Percentiles rank a stretch among this genome's conserved stretches.
These are phyloP conservation scores for Octodonta nipae DNA, from an alignment of 2,888 invertebrate genomes.

Conservation along the genomic window DNA sequence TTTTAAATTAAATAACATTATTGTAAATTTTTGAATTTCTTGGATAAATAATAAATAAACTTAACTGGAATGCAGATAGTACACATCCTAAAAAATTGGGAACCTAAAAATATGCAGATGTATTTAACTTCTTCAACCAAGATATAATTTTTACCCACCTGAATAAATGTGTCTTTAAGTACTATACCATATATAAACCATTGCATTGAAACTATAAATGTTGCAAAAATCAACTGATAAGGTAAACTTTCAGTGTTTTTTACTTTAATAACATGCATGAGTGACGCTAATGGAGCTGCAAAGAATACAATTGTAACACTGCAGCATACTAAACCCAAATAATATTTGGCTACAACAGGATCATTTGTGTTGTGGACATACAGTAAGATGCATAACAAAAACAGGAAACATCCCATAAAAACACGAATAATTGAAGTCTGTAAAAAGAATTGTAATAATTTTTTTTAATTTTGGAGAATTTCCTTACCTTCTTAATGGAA, in stretches of 20 bases:
- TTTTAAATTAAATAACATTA: no score
- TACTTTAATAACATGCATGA: constrained; percentile 65
- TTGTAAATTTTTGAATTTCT: constrained; percentile 23
- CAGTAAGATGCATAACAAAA: constrained; percentile 43
- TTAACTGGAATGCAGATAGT: constrained; percentile 60
- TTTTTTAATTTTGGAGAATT: not conserved
- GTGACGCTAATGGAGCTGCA: constrained; percentile 66
- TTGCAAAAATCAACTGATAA: constrained; percentile 71
- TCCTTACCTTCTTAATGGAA: constrained; percentile 52
- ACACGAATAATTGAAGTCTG: constrained; percentile 48
- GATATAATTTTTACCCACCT: constrained; percentile 46
- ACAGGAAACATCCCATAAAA: constrained; percentile 39
- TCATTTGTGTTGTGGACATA: constrained; percentile 47
- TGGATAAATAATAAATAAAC: constrained; percentile 65
- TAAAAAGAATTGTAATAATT: constrained; percentile 2
- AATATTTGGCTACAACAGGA: constrained; percentile 38
- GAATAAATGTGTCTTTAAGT: constrained; percentile 63
- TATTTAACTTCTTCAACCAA: no score
- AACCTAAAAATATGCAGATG: constrained; percentile 45
- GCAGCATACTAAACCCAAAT: constrained; percentile 59
- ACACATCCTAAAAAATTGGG: constrained; percentile 67
- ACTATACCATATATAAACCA: constrained; percentile 78
- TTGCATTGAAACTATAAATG: constrained; percentile 65
- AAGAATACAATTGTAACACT: constrained; percentile 65
- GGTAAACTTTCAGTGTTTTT: constrained; percentile 77